These are phyloP conservation scores for Aleiodes testaceus DNA, from an alignment of 2,888 invertebrate genomes.

Conservation along the genomic window DNA sequence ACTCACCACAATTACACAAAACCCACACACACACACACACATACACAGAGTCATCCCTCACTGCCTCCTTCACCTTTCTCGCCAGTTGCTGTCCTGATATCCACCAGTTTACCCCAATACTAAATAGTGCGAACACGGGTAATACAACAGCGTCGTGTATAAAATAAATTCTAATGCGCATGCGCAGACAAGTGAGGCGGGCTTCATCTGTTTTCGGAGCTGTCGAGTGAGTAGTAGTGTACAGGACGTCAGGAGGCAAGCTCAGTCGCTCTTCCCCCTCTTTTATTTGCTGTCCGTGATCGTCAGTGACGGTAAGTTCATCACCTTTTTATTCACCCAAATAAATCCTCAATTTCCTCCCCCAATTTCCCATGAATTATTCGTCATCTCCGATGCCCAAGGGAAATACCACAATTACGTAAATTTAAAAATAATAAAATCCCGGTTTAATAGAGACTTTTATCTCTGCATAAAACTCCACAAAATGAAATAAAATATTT, in stretches of 20 bases:
- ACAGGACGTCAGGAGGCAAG: conserved; percentile 51
- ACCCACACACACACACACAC: neutral
- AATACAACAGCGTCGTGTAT: neutral
- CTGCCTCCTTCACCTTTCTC: neutral
- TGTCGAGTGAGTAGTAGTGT: conserved; percentile 49
- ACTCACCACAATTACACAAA: neutral
- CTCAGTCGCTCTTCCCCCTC: conserved; percentile 44
- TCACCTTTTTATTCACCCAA: neutral
- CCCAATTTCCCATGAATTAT: neutral
- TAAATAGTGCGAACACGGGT: conserved; percentile 8
- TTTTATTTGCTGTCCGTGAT: conserved; percentile 31
- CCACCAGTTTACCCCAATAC: neutral
- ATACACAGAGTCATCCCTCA: too few species aligned
- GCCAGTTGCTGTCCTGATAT: neutral
- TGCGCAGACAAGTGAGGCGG: conserved; percentile 40
- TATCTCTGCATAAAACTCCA: too few species aligned
- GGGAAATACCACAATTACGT: too few species aligned
- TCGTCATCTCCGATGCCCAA: neutral
- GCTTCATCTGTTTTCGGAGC: conserved; percentile 56
- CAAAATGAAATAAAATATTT: too few species aligned
- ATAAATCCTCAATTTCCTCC: neutral
- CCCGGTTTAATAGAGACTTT: too few species aligned
- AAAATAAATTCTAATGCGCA: conserved; percentile 45
- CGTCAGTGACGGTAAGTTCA: conserved; percentile 53
- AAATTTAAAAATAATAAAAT: too few species aligned